These are phyloP conservation scores for Vidua macroura DNA, from an alignment of 2,113 vertebrate genomes.

Conservation along the genomic window DNA sequence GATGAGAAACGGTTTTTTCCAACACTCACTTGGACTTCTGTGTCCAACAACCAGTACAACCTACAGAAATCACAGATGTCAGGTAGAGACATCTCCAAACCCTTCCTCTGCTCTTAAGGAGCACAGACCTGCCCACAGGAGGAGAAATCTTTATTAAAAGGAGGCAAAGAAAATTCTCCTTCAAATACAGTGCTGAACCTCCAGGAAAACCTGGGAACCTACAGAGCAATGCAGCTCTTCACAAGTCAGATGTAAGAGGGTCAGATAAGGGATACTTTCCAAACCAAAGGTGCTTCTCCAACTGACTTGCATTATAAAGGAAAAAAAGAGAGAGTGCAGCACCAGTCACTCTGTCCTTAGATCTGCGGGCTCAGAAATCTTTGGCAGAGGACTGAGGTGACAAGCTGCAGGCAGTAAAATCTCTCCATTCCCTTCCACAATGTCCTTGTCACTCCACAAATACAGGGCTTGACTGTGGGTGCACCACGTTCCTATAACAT, in stretches of 20 bases:
- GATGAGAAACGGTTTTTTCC: not conserved
- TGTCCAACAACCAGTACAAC: not conserved
- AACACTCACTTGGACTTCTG: not conserved
- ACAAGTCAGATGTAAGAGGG: not conserved
- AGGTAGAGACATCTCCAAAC: not conserved
- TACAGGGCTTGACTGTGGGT: not conserved
- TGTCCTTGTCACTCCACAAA: not conserved
- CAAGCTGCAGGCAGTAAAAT: not conserved
- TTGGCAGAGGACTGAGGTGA: not conserved
- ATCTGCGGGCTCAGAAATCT: not conserved
- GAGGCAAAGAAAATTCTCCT: not conserved
- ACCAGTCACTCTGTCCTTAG: not conserved
- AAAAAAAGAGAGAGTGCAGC: too few species aligned
- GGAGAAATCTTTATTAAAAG: not conserved
- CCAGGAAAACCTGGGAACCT: not conserved
- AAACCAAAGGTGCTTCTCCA: not conserved
- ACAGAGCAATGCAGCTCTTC: not conserved
- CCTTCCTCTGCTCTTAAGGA: not conserved
- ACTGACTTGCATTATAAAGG: not conserved
- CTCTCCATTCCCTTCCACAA: not conserved
- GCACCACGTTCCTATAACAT: not conserved
- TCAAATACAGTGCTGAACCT: not conserved
- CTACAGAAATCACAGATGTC: accelerated
- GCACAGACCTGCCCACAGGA: not conserved
- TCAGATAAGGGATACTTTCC: not conserved